These are phyloP conservation scores for Cancer borealis DNA, from an alignment of 2,888 invertebrate species.

Conservation along the genomic window DNA sequence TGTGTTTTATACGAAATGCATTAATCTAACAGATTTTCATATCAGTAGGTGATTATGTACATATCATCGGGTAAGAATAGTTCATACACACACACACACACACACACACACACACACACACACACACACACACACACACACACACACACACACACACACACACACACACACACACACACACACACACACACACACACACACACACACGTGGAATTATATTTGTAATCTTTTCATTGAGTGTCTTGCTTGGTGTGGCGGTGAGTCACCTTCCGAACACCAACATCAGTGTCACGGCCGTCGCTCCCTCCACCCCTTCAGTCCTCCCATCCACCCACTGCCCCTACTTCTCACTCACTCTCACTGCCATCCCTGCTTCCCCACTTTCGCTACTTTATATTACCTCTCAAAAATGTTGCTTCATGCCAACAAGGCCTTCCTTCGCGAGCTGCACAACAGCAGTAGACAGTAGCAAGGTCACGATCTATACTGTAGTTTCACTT, in stretches of 20 bases:
- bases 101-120: slow-evolving; percentile 44
- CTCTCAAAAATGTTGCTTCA: not conserved
- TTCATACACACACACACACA: not conserved
- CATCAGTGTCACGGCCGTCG: slow-evolving; percentile 36
- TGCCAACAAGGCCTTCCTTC: not conserved
- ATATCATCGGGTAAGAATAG: not conserved
- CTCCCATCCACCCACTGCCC: not conserved
- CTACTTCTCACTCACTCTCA: not conserved
- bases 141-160: slow-evolving; percentile 29
- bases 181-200: not conserved
- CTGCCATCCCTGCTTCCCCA: slow-evolving; percentile 28
- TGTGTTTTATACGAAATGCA: not conserved
- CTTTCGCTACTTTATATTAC: slow-evolving; percentile 16
- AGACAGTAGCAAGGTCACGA: not conserved
- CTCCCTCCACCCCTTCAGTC: not conserved
- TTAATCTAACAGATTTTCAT: not conserved
- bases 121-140: slow-evolving; percentile 42
- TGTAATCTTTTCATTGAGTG: not conserved
- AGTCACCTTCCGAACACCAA: not conserved
- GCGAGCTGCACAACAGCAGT: not conserved
- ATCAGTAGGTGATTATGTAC: not conserved
- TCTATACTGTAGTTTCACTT: not conserved
- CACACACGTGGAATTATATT: not conserved
- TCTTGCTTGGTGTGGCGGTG: not conserved
- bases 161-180: slow-evolving; percentile 41